Base-by-base conservation (phyloP, 2,113 vertebrate species). In the Peromyscus polionotus region DNA sequence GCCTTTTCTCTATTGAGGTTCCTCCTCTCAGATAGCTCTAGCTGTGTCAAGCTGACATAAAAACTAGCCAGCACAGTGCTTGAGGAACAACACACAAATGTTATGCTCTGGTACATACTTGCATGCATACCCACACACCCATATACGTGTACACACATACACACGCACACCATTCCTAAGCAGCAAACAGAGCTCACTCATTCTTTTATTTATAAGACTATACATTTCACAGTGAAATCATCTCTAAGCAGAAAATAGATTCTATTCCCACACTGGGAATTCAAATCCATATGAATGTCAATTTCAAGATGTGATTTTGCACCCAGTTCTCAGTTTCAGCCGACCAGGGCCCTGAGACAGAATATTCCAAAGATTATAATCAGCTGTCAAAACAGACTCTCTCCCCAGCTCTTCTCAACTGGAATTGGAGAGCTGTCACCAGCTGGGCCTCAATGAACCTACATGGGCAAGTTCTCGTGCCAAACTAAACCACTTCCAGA, bases 371-470 rank as follows among this genome's bases (percentile, higher is more conserved):
- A 72, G 97, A 76, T 88, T 87, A 87, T n/a, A 42, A 95, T 94
- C 92, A 93, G 89, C 72, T 95, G 65, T 96, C 87, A 96, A 95
- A 97, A 97, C 90, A 93, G 4, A 80, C 39, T 45, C 42, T 89
- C 54, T 95, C 51, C 79, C 79, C 92, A n/a, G 80, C 59, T 93
- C 75, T 36, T 67, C 80, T 31, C 45, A 95, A 92, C 77, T 81
- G 59, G 3, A 85, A 93, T 9, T 76, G 13, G 80, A 79, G 33
- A 70, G 31, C 65, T 92, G 33, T 97, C 75, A 88, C 84, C n/a
- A 93, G 68, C 79, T 65, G 28, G 70, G 57, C 57, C 63, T 79
- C 93, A 61, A 42, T 54, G 72, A 96, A 79, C 83, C 59, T 63
- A 72, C 17, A 36, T 5, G 36, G 75, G 68, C 90, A n/a, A 93